Base-by-base conservation (phyloP, 2,797 vertebrate species). In the Lithobates sylvaticus region DNA sequence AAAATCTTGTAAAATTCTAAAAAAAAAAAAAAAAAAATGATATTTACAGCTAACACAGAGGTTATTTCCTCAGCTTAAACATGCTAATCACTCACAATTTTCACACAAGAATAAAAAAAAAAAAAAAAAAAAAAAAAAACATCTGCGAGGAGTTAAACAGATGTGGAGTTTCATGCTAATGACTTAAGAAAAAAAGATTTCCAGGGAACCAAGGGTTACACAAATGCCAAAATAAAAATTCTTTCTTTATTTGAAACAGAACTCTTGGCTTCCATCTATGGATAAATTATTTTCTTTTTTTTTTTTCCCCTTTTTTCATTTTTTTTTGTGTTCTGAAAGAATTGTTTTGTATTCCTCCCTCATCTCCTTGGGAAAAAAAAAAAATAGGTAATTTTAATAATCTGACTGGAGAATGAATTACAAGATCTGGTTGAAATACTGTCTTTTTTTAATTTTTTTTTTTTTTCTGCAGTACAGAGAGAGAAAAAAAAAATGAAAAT, bases 371-470 rank as follows among this genome's bases (percentile, higher is more conserved):
- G 64, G 5, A 36, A 36, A 36, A 36, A 36, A 36, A 36, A 36
- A 61, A 86, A 83, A 83, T 88, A 90, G 88, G 90, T 92, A 88
- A 92, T 92, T 93, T 93, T 90, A 91, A 93, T 92, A 89, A 88
- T 90, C 89, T 93, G 89, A 88, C 87, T 89, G 12, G 71, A 84
- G 84, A 72, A 81, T 1, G 68, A 90, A 85, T 89, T 82, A 88
- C 67, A n/a, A 78, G 86, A 88, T 88, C 88, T 82, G 34, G 87
- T 50, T 69, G 69, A 91, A 89, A 90, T 76, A 71, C 16, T 74
- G 23, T 34, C 13, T 81, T 50, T 81, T 64, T 77, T 77, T 44
- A 26, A 27, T 78, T 79, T 67, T 84, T 69, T 87, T 78, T 47
- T 15, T 69, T 54, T 42, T 54, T 64, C 39, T 64, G 39, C 69